Base-by-base conservation (phyloP, 35 echinoderm and acorn worm genomes). In the Apostichopus japonicus region DNA sequence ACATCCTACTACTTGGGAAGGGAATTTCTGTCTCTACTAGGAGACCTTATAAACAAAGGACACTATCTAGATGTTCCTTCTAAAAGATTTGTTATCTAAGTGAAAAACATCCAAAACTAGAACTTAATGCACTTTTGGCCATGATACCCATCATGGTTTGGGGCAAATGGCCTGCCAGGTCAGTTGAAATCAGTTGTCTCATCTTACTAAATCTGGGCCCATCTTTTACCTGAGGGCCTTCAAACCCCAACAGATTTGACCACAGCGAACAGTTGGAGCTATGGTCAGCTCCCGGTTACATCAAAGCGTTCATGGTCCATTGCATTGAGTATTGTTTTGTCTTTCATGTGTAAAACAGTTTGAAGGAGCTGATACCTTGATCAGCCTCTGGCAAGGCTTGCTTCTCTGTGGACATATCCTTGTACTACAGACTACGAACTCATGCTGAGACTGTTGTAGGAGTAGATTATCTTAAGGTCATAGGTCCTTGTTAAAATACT, bases 401-500 rank as follows among this genome's bases (percentile, higher is more conserved):
- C 17, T 75, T 21, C 16, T 75, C 6, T 19, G n/a, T 75, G 71
- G 71, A 75, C n/a, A 19, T 75, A 75, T 75, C 71, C 71, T 75
- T 75, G 71, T 23, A 75, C 71, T 75, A 75, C 71, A 84, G 14
- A 80, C 78, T 44, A 27, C 54, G 10, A 57, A 84, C 14, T 19
- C 81, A 55, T 84, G 54, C 54, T 84, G 81, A 84, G 81, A 84
- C 81, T 7, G 55, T 84, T 84, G 81, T 84, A 84, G 5, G 14
- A 53, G 81, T 84, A 58, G 81, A 57, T 58, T 57, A n/a, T 57
- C n/a, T 21, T 57, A 21, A 84, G 53, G 81, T 84, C 81, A 84
- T 58, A 84, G 81, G 81, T 84, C 81, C 81, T 84, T 84, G 81
- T 84, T 84, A 84, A 84, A 84, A 84, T 57, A 84, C 57, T 84